Evolutionary conservation across 2,888 invertebrate genomes (phyloP), one percentile per base, ranked within the genome.

Genomic region (Zelleria hepariella): DNA sequence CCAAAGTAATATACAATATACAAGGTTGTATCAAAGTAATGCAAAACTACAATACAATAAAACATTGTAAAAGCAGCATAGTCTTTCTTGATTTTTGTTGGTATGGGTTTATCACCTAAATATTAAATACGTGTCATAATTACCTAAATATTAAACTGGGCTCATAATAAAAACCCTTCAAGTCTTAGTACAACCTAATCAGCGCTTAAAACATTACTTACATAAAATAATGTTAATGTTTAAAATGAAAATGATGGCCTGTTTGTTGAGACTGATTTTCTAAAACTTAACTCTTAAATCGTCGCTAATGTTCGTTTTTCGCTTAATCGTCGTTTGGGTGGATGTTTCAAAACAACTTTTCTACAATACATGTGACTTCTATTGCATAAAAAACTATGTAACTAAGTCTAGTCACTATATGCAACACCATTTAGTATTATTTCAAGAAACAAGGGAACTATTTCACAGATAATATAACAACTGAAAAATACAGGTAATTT

Each of bases 211-310:
- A 48, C 53, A 58, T 25, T 57, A 32, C 24, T 42, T 57, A 58
- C 72, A 64, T 77, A 73, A 70, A 70, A 73, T 75, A 78, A 68
- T 71, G 64, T 76, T 59, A 77, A 73, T 68, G 72, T 65, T 67
- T 66, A 74, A 75, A 78, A 77, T 74, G 67, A 75, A 77, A 80
- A 79, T 72, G 78, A 86, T 78, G 87, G 87, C 87, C 87, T 87
- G 87, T 85, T 82, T 78, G 74, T 84, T 82, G 86, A 87, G 87
- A 87, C 87, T 87, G 87, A 87, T 87, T 86, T 86, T 86, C 80
- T 91, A 78, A 81, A 78, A 75, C 74, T 77, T 80, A 70, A 78
- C 76, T 82, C 80, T 82, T 77, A 78, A 77, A 74, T 64, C 67
- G 62, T 66, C 66, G 69, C 69, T 72, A 73, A 70, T 26, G 64